Evolutionary conservation across 2,888 invertebrate genomes (phyloP), one percentile per base, ranked within the genome.

Genomic region (Leptinotarsa haldemani): DNA sequence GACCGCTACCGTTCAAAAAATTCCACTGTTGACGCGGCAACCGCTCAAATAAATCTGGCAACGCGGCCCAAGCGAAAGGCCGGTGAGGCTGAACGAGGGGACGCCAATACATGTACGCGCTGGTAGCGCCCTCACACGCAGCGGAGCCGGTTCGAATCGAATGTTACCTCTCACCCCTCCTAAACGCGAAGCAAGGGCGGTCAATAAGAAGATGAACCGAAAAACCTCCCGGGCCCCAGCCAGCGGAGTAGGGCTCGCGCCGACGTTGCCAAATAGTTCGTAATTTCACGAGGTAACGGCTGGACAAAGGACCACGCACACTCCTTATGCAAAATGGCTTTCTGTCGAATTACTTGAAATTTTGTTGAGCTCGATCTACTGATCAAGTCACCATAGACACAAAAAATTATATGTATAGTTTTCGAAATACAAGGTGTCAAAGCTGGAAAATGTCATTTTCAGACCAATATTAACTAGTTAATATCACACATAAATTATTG

Each of bases 31-130:
- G 78, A 80, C 83, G 82, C 83, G 81, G 84, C 84, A 82, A 84
- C 83, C 78, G 83, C 82, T 83, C 80, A 80, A 80, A 80, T 81
- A 85, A 85, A 87, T 87, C 85, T 87, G 88, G 88, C 88, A 88
- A 88, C 84, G 89, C 89, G 78, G 90, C 80, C 78, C 81, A 82
- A 65, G 50, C 78, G 82, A 81, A 78, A 77, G 75, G 71, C 72
- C 40, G 71, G 56, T 56, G 56, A 56, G 56, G 56, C 74, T 30
- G 71, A 74, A 76, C 77, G 79, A 80, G 83, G 85, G 85, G 86
- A 87, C 87, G 87, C 86, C 87, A 86, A 86, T 87, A 87, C 85
- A 83, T 84, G 72, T 76, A 79, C 70, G 79, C 83, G 81, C 79
- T 78, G 73, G 78, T 78, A 84, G 86, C 86, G 86, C 86, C 85